Evolutionary conservation across 2,797 vertebrate species (phyloP), one percentile per base, ranked within the genome.

Genomic region (Gambusia yucatana): DNA sequence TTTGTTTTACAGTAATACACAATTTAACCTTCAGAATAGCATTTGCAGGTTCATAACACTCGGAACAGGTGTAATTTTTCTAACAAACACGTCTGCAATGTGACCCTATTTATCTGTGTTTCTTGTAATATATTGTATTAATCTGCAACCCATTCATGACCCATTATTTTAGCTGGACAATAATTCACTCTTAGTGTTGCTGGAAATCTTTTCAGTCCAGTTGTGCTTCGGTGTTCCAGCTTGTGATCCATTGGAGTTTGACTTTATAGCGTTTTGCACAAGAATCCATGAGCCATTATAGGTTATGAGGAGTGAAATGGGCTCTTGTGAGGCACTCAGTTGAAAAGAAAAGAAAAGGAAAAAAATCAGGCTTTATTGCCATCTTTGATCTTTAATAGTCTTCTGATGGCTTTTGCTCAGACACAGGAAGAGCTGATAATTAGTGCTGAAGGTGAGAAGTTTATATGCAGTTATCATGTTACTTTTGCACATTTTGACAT

Each of bases 1-100:
- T 96, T 96, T 96, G 94, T 96, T 96, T 95, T 95, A 95, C 93
- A 95, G 93, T 94, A 95, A 95, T 94, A 96, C 94, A 95, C 95
- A 96, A 95, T 96, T 97, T 96, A 96, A 95, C 94, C 92, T 95
- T 97, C 74, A 95, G 90, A 92, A 92, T 87, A 91, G 95, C 95
- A 96, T 96, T 96, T 96, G 94, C 96, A 94, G 96, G 95, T 95
- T 95, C 94, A 94, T 96, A 95, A 95, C 95, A 93, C 95, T 93
- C 89, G 93, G 94, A 95, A 91, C 91, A 94, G 94, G 93, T 94
- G 94, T 96, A 96, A 96, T 97, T 96, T 96, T 96, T 96, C 95
- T 93, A 95, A 94, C 94, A 94, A 94, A 94, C 93, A 88, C 91
- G 88, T 90, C 93, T 94, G 94, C 96, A 95, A 95, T 95, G 95